phyloP scores from a whole-genome alignment of 2,113 vertebrate genomes.

The Perca fluviatilis region DNA sequence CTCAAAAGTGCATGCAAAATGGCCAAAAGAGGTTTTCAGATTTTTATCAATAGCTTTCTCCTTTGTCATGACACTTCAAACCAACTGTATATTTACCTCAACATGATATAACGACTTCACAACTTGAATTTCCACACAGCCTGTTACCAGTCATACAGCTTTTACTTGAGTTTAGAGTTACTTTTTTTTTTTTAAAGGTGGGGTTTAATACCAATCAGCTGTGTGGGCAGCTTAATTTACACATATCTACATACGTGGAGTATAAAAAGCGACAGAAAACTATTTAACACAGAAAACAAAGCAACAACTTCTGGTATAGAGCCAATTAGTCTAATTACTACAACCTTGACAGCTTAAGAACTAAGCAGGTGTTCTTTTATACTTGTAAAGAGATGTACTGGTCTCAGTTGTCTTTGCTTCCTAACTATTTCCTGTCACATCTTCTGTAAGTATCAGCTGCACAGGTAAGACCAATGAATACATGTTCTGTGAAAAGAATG shows the following conservation, averaged over 20 bases:
- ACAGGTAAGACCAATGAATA: slow-evolving; percentile 53
- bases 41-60: not conserved
- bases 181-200: not conserved
- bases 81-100: not conserved
- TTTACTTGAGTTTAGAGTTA: not conserved
- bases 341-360: not conserved
- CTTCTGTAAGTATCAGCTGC: slow-evolving; percentile 44
- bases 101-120: too few relatives aligned
- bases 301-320: too few relatives aligned
- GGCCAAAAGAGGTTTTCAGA: not conserved
- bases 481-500: slow-evolving; percentile 57
- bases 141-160: not conserved
- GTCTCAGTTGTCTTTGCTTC: slow-evolving; percentile 21
- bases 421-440: not conserved
- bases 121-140: not conserved
- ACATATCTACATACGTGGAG: not conserved
- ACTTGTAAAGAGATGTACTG: slow-evolving; percentile 1
- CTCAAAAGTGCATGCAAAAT: not conserved
- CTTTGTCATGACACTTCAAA: not conserved
- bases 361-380: not conserved
- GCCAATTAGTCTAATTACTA: too few relatives aligned
- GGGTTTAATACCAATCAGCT: not conserved
- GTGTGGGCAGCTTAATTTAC: not conserved
- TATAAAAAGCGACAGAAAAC: too few relatives aligned
- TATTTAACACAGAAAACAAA: too few relatives aligned